A percentile compares a stretch with the other conserved stretches of the same genome.
Conservation (phyloP, 2,797 vertebrate species). For the Crypturellus tataupa region DNA sequence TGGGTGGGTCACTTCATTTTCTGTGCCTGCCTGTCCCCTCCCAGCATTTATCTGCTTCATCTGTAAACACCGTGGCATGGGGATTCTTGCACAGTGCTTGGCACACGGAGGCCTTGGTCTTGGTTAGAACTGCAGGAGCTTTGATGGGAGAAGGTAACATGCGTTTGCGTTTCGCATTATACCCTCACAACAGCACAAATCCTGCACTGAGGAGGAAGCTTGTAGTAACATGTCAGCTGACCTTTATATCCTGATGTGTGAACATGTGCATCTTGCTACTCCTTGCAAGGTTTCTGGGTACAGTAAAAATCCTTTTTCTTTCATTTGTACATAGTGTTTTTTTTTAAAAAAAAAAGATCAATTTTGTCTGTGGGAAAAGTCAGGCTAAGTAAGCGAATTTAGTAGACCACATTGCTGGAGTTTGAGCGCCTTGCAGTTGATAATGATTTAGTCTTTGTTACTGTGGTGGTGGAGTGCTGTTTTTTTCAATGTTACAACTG, state of each 20-base stretch:
- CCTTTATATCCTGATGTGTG: not conserved
- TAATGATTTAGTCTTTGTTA: not conserved
- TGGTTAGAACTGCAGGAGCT: not conserved
- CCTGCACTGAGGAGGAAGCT: not conserved
- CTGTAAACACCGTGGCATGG: not conserved
- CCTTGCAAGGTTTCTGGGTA: not conserved
- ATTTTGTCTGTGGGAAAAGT: not conserved
- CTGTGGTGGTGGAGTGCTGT: not conserved
- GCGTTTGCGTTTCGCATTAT: not conserved
- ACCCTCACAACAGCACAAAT: not conserved
- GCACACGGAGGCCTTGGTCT: not conserved
- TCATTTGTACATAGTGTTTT: not conserved
- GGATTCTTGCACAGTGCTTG: fast-evolving
- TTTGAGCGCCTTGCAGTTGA: not conserved
- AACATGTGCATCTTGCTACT: not conserved
- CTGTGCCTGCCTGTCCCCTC: not conserved
- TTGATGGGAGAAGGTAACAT: not conserved
- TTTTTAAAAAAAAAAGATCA: not conserved
- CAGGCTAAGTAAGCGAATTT: not conserved
- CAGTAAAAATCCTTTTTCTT: not conserved
- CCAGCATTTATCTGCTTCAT: not conserved
- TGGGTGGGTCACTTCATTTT: not conserved
- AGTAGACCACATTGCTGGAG: fast-evolving
- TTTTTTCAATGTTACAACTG: not conserved
- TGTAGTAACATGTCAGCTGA: not conserved